Percentiles rank a stretch among this genome's conserved stretches.
phyloP scores from a whole-genome alignment of 1,140 invertebrate genomes.

The Philopotamus ludificatus region DNA sequence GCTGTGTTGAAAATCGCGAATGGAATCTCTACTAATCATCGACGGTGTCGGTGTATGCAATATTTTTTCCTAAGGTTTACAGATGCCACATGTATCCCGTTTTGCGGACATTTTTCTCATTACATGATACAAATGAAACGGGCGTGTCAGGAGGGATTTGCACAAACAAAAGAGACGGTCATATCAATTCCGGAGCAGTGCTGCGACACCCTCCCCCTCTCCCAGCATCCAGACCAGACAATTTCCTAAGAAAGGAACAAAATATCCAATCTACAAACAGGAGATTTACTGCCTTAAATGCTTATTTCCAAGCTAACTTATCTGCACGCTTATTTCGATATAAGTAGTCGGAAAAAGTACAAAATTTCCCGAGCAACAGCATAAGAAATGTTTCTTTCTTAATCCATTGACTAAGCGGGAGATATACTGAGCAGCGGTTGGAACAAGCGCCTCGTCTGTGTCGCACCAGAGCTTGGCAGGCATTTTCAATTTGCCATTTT shows the following conservation, averaged over 20 bases:
- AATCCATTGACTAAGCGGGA: conserved; percentile 39
- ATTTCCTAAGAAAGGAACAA: conserved; percentile 36
- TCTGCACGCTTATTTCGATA: conserved; percentile 40
- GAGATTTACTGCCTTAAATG: conserved; percentile 39
- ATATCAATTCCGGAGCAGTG: neutral
- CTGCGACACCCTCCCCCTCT: neutral
- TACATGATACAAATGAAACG: conserved; percentile 11
- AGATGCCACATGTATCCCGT: no score
- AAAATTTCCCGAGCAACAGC: conserved; percentile 38
- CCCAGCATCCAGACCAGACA: conserved; percentile 12
- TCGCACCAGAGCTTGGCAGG: conserved; percentile 5
- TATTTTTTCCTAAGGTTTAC: no score
- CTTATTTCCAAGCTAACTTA: conserved; percentile 39
- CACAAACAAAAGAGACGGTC: conserved; percentile 21
- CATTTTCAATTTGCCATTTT: no score
- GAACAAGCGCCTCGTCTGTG: conserved; percentile 34
- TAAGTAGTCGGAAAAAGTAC: conserved; percentile 39
- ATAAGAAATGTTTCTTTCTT: conserved; percentile 40
- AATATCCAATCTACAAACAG: conserved; percentile 41
- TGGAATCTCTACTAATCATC: no score
- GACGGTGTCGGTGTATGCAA: no score
- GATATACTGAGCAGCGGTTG: conserved; percentile 15
- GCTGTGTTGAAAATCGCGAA: no score
- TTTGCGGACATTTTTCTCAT: no score
- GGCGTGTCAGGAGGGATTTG: conserved; percentile 16